Evolutionary conservation across 2,888 invertebrate species (phyloP).

Genomic region (Herminia tarsipennalis): DNA sequence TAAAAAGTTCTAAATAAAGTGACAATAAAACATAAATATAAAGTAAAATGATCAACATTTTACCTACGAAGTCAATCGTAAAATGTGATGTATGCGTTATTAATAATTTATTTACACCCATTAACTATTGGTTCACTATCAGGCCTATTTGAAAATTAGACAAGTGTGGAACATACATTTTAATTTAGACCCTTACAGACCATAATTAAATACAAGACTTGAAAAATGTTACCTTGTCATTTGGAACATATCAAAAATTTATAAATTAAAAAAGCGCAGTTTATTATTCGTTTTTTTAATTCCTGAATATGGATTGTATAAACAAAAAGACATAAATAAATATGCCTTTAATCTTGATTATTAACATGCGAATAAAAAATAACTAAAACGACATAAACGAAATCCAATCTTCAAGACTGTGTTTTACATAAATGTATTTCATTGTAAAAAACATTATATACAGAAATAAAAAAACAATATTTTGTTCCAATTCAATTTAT

Average conservation of each 20-base stretch:
- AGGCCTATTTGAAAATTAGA: conserved; percentile 16
- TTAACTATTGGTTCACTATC: conserved; percentile 12
- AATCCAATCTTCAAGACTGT: conserved; percentile 28
- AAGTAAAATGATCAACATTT: conserved; percentile 59
- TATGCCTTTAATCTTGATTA: conserved; percentile 31
- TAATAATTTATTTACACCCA: conserved; percentile 35
- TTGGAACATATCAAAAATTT: not conserved
- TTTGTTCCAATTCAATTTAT: conserved; percentile 26
- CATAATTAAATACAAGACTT: conserved; percentile 21
- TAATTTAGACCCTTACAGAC: conserved; percentile 23
- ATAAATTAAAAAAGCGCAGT: not conserved
- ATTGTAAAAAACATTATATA: conserved; percentile 23
- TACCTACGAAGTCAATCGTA: conserved; percentile 37
- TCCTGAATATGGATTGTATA: conserved; percentile 12
- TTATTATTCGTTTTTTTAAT: conserved; percentile 1
- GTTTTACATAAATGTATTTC: conserved; percentile 24
- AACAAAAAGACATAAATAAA: conserved; percentile 22
- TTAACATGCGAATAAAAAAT: conserved; percentile 29
- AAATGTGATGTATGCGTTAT: conserved; percentile 47
- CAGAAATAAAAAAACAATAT: conserved; percentile 23
- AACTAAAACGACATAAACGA: conserved; percentile 34
- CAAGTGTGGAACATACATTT: conserved; percentile 5
- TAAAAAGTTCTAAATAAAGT: conserved; percentile 53
- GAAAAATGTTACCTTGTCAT: not conserved
- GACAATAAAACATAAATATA: conserved; percentile 45